Evolutionary conservation across 2,113 vertebrate species (phyloP), one percentile per base, ranked within the genome.

Genomic region (Phasianus colchicus): DNA sequence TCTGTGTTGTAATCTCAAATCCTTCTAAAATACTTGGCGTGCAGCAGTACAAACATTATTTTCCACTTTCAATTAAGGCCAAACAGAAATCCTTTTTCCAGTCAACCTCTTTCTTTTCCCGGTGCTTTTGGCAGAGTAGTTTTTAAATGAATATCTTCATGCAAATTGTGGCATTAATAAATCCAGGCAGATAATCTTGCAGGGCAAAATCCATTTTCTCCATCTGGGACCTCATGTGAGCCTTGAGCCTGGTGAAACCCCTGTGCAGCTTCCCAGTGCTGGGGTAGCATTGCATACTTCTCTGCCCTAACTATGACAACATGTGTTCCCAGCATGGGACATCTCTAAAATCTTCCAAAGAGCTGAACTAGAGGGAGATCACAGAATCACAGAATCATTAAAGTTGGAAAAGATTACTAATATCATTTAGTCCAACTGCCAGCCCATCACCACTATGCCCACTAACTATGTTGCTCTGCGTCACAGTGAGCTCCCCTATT

Each of bases 131-230:
- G 40, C 38, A 25, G 54, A 85, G 75, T 70, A 48, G 69, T 86
- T 91, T 95, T 69, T 60, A 34, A 96, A 79, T 80, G 0, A 92
- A 36, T 86, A 91, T 95, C 72, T 95, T 92, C 72, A 89, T 83
- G 69, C 65, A 95, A 95, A 92, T 92, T 86, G 47, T 67, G 38
- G 57, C 87, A 84, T 89, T 95, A 93, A 92, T 93, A 96, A 95
- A 93, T 89, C 75, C 85, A 81, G 52, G 57, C 67, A 86, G 74
- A 65, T 92, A 88, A 94, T 90, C 85, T 94, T 94, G 80, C 54
- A 80, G 72, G 76, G 78, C 50, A 92, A 92, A 96, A 95, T 93
- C 55, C 2, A 1, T 74, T 86, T 94, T 86, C 87, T 93, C 67
- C 90, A 63, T 79, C 52, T 54, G 27, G 83, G 50, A 91, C 32